Evolutionary conservation across 2,888 invertebrate species (phyloP).

Genomic region (Perizoma affinitatum): DNA sequence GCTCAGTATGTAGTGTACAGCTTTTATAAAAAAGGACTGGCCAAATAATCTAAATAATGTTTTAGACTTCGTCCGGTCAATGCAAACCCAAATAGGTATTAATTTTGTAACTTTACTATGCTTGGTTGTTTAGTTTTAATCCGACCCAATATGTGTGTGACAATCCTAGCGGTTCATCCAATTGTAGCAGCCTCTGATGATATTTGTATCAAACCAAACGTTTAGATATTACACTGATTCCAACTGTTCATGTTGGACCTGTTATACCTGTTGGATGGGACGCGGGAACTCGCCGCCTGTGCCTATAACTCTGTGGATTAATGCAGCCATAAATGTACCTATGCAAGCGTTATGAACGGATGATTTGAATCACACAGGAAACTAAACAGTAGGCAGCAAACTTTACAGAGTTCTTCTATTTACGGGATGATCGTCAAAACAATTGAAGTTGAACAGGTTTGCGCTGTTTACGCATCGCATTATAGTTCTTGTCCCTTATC

Average conservation of each 20-base stretch:
- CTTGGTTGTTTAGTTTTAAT: no score
- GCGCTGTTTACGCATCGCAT: no score
- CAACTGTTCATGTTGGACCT: conserved; percentile 54
- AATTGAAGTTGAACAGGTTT: no score
- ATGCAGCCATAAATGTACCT: conserved; percentile 30
- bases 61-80: no score
- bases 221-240: conserved; percentile 68
- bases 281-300: conserved; percentile 31
- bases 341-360: conserved; percentile 27
- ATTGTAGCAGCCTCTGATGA: conserved; percentile 75
- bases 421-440: no score
- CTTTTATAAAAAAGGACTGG: no score
- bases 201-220: conserved; percentile 79
- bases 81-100: no score
- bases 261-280: conserved; percentile 44
- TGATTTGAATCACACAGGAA: conserved; percentile 16
- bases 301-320: conserved; percentile 33
- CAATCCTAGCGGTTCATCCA: conserved; percentile 64
- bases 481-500: no score
- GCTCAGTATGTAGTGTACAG: no score
- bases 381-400: neutral
- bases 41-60: no score
- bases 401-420: neutral
- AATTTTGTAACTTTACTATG: no score
- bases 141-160: conserved; percentile 32